Base-by-base conservation (phyloP, 2,797 vertebrate species). In the Sphenopsis melanotis region DNA sequence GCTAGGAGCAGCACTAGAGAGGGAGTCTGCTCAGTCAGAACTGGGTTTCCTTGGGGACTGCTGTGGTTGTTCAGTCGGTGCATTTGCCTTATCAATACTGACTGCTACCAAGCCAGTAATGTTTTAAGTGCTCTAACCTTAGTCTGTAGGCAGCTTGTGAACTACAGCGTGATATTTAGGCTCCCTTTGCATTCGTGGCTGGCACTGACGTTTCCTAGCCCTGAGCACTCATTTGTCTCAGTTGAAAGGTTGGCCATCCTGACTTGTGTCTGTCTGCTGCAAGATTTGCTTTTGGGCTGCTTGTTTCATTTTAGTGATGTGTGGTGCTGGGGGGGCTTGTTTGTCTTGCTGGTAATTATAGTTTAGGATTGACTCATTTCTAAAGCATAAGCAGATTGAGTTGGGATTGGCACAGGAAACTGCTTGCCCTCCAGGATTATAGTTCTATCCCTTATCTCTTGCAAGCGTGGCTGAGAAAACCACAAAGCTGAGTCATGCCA, bases 401-500 rank as follows among this genome's bases (percentile, higher is more conserved):
- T 32, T 12, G 12, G 44, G 53, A 18, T 71, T 94, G 55, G 41
- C 32, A 44, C 18, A 78, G 47, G 76, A 88, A 88, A 30, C 76
- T 55, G 52, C 53, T 83, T 94, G 80, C 46, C 72, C 57, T 88
- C 36, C 55, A 90, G 87, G 79, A 46, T 88, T 88, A 63, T 46
- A 52, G 61, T 86, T 90, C 83, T 93, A 0, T 90, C 61, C 46
- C 63, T 88, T 94, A 81, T 91, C 80, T 94, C 71, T 93, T 93
- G 61, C 32, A 57, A 94, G 79, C 29, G 17, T 71, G 61, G 41
- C 82, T 89, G 93, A 93, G 80, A 78, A 44, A 88, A 65, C 77
- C 85, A 91, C 79, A 83, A 86, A 94, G 83, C 83, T 94, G 91
- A 91, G 91, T 94, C 90, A 90, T 72, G 34, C 76, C 69, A 88